A percentile compares a stretch with the other conserved stretches of the same genome.
These are phyloP conservation scores for Labia minor DNA, from an alignment of 2,888 invertebrate genomes.

Conservation along the genomic window DNA sequence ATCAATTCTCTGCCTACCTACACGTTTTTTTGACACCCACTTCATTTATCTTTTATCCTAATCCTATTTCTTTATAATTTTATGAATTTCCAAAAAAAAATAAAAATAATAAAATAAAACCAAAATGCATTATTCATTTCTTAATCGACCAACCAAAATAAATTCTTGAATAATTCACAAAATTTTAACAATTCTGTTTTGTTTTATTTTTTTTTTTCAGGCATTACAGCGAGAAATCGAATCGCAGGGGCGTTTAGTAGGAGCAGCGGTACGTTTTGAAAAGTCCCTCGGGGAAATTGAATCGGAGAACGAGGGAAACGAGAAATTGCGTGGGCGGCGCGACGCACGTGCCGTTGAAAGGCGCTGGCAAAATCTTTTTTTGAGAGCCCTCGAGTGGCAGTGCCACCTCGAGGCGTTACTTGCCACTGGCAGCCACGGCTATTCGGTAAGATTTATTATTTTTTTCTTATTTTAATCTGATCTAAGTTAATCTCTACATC, in stretches of 20 bases:
- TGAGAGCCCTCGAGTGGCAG: slow-evolving; percentile 85
- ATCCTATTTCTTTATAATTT: neutral
- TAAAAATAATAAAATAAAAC: too few relatives aligned
- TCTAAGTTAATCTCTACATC: too few relatives aligned
- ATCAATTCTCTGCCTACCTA: too few relatives aligned
- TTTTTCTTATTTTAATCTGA: too few relatives aligned
- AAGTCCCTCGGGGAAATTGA: slow-evolving; percentile 38
- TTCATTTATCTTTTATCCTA: too few relatives aligned
- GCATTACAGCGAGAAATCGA: slow-evolving; percentile 87
- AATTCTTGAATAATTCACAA: too few relatives aligned
- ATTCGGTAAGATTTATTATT: neutral
- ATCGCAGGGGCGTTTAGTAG: slow-evolving; percentile 77
- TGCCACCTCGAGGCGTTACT: slow-evolving; percentile 76
- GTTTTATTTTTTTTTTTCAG: slow-evolving; percentile 45
- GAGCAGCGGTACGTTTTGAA: slow-evolving; percentile 64
- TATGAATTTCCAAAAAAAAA: too few relatives aligned
- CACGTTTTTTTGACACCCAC: neutral
- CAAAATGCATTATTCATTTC: too few relatives aligned
- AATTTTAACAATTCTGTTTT: too few relatives aligned
- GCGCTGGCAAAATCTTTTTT: slow-evolving; percentile 81
- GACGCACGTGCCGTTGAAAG: slow-evolving; percentile 64
- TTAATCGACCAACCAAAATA: too few relatives aligned
- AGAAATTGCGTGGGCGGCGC: slow-evolving; percentile 40
- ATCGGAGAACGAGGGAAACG: slow-evolving; percentile 3
- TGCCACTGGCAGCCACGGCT: slow-evolving; percentile 27